phyloP scores from a whole-genome alignment of 2,888 invertebrate genomes.

The Netelia inedita region DNA sequence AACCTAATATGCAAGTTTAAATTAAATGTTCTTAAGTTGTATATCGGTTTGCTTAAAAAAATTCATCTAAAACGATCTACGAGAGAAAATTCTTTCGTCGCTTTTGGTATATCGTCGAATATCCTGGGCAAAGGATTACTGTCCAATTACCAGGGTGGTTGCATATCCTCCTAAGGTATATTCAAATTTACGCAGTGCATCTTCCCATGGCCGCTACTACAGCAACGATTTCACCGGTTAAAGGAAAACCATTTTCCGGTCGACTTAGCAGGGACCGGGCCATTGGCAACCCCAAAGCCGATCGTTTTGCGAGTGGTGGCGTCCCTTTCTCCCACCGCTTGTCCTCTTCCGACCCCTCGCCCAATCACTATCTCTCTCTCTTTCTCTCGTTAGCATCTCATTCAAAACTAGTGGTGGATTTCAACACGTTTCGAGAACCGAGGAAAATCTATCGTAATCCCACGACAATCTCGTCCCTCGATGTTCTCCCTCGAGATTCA shows the following conservation, averaged over 20 bases:
- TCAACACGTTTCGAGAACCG: conserved; percentile 30
- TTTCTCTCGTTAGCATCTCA: conserved; percentile 80
- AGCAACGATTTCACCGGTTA: conserved; percentile 68
- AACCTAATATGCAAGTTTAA: not conserved
- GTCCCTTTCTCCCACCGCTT: conserved; percentile 7
- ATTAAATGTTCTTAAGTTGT: not conserved
- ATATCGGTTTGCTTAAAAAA: not conserved
- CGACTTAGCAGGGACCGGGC: conserved; percentile 71
- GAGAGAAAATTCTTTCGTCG: not conserved
- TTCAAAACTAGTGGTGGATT: conserved; percentile 69
- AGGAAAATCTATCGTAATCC: conserved; percentile 37
- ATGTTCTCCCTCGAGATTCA: conserved; percentile 43
- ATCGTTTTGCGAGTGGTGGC: conserved; percentile 74
- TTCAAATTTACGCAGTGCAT: conserved; percentile 27
- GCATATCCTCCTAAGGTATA: conserved; percentile 1
- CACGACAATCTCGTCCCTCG: conserved; percentile 13
- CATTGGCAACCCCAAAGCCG: conserved; percentile 75
- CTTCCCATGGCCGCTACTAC: conserved; percentile 15
- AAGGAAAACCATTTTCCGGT: conserved; percentile 81
- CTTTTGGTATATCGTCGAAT: conserved; percentile 6
- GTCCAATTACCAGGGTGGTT: not conserved
- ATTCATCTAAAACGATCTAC: not conserved
- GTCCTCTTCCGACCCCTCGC: conserved; percentile 69
- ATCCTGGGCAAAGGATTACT: conserved; percentile 5
- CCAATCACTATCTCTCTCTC: conserved; percentile 17